phyloP scores from a whole-genome alignment of 2,888 invertebrate species.

The Erebia epiphron region DNA sequence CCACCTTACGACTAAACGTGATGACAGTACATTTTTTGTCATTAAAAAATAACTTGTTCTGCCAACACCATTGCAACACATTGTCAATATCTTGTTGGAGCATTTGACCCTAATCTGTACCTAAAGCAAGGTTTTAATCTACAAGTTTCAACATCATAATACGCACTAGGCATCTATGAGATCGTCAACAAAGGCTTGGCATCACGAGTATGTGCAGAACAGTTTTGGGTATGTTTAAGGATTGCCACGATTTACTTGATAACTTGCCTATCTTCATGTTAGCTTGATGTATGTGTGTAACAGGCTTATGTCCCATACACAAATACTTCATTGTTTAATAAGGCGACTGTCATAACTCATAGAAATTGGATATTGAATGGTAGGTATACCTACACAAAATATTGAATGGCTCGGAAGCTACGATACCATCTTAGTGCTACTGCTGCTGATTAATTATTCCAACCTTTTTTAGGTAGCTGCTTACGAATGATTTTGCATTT shows the following conservation, averaged over 20 bases:
- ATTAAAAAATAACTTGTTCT: too few species aligned
- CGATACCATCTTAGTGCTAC: slow-evolving; percentile 33
- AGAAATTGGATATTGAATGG: slow-evolving; percentile 41
- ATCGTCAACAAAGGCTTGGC: too few species aligned
- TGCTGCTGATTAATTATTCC: slow-evolving; percentile 39
- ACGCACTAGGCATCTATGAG: too few species aligned
- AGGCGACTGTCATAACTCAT: slow-evolving; percentile 58
- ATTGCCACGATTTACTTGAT: neutral
- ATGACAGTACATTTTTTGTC: too few species aligned
- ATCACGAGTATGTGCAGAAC: too few species aligned
- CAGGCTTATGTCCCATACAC: slow-evolving; percentile 44
- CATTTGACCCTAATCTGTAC: too few species aligned
- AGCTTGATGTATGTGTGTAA: neutral
- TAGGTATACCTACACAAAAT: slow-evolving; percentile 31
- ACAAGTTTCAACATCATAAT: too few species aligned
- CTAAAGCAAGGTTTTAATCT: too few species aligned
- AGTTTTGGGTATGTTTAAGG: too few species aligned
- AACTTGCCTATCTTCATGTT: neutral
- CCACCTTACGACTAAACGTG: too few species aligned
- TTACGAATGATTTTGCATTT: slow-evolving; percentile 32
- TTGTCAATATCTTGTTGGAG: too few species aligned
- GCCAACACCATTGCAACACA: too few species aligned
- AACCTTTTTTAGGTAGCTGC: slow-evolving; percentile 34
- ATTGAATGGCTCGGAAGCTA: slow-evolving; percentile 36
- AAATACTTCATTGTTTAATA: slow-evolving; percentile 45